phyloP scores from a whole-genome alignment of 1,140 invertebrate species.

The Cydia fagiglandana region DNA sequence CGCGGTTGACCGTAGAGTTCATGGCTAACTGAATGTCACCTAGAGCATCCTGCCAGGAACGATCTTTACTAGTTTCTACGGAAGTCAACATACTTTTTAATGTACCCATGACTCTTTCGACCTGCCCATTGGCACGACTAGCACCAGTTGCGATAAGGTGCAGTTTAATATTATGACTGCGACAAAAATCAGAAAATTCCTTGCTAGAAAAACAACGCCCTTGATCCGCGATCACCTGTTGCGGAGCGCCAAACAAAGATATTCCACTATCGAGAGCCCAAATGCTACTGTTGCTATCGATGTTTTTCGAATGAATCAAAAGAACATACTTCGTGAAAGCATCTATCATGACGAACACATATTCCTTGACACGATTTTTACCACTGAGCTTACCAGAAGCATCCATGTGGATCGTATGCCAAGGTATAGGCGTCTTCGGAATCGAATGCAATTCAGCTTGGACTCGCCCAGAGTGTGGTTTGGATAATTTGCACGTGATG shows the following conservation, averaged over 20 bases:
- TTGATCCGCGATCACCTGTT: not conserved
- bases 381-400: conserved; percentile 38
- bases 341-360: conserved; percentile 40
- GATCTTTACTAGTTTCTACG: conserved; percentile 3
- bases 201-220: not conserved
- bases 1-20: conserved; percentile 39
- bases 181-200: conserved; percentile 44
- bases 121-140: no score
- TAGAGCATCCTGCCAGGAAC: conserved; percentile 45
- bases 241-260: not conserved
- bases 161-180: not conserved
- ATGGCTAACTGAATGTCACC: conserved; percentile 45
- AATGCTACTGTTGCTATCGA: no score
- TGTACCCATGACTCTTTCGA: no score
- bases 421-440: no score
- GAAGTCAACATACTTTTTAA: no score
- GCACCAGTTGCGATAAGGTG: no score
- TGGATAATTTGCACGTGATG: no score
- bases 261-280: not conserved
- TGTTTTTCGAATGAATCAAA: conserved; percentile 32
- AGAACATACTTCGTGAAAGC: conserved; percentile 43
- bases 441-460: no score
- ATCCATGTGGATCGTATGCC: no score
- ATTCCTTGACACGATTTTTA: conserved; percentile 38
- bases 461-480: no score